These are phyloP conservation scores for Endotricha flammealis DNA, from an alignment of 2,888 invertebrate species.

Conservation along the genomic window DNA sequence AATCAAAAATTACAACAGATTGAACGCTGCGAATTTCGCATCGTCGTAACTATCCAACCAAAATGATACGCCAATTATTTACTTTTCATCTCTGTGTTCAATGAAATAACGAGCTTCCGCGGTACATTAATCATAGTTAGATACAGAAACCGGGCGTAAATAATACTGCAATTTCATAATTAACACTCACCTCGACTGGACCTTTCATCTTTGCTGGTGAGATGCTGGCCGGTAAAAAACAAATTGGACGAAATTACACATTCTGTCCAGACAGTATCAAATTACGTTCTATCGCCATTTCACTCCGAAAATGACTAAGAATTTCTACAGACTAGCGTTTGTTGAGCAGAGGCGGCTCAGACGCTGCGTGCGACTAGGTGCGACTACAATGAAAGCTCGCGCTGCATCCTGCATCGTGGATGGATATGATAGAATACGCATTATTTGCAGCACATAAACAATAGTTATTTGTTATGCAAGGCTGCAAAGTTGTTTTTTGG, in stretches of 20 bases:
- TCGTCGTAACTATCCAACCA: too few relatives aligned
- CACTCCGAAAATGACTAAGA: conserved; percentile 6
- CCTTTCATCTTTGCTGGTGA: conserved; percentile 22
- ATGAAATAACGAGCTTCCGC: neutral
- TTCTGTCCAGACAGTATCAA: conserved; percentile 38
- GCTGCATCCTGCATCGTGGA: too few relatives aligned
- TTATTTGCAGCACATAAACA: too few relatives aligned
- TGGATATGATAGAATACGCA: too few relatives aligned
- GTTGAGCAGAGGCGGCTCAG: too few relatives aligned
- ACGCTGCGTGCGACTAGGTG: neutral
- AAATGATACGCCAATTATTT: too few relatives aligned
- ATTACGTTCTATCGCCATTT: conserved; percentile 39
- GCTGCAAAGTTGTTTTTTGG: too few relatives aligned
- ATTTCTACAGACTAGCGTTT: too few relatives aligned
- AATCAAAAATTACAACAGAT: too few relatives aligned
- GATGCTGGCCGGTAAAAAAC: conserved; percentile 28
- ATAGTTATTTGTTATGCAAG: too few relatives aligned
- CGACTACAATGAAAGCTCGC: neutral
- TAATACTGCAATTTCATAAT: conserved; percentile 32
- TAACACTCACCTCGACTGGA: conserved; percentile 27
- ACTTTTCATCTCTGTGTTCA: too few relatives aligned
- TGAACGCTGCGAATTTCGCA: too few relatives aligned
- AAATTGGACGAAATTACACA: conserved; percentile 65
- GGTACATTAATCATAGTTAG: conserved; percentile 15
- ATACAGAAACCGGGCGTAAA: conserved; percentile 30